These are phyloP conservation scores for Antennarius maculatus DNA, from an alignment of 2,797 vertebrate species.

Conservation along the genomic window DNA sequence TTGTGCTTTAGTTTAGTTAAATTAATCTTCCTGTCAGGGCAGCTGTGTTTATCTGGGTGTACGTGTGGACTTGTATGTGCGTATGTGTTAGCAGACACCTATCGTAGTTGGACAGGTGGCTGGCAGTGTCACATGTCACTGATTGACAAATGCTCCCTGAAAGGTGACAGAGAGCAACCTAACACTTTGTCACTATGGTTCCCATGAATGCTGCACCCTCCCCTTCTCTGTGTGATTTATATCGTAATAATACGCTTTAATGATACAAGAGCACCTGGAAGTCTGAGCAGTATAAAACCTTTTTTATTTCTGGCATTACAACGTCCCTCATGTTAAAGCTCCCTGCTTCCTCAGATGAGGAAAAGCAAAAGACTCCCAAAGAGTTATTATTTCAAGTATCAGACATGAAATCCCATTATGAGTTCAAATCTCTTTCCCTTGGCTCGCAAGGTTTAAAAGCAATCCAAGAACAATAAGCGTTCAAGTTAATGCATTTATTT, in stretches of 20 bases:
- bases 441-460: neutral
- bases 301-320: neutral
- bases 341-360: neutral
- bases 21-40: conserved; percentile 28
- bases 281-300: conserved; percentile 18
- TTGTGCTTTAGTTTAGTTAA: conserved; percentile 25
- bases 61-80: conserved; percentile 29
- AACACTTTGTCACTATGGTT: conserved; percentile 63
- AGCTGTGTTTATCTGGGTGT: conserved; percentile 55
- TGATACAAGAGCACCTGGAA: conserved; percentile 46
- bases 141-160: conserved; percentile 68
- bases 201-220: conserved; percentile 46
- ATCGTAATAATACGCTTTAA: conserved; percentile 51
- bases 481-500: conserved; percentile 1
- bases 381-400: neutral
- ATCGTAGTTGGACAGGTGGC: conserved; percentile 68
- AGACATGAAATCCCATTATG: neutral
- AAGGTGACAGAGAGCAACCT: conserved; percentile 68
- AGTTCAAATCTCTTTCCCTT: neutral
- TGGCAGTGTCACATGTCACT: conserved; percentile 72
- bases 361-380: neutral
- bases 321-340: conserved; percentile 4
- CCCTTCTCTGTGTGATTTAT: conserved; percentile 55
- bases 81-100: conserved; percentile 56
- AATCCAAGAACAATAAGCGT: conserved; percentile 11